A percentile compares a stretch with the other conserved stretches of the same genome.
Conservation (phyloP, 2,888 invertebrate species). For the Heliconius cydno region DNA sequence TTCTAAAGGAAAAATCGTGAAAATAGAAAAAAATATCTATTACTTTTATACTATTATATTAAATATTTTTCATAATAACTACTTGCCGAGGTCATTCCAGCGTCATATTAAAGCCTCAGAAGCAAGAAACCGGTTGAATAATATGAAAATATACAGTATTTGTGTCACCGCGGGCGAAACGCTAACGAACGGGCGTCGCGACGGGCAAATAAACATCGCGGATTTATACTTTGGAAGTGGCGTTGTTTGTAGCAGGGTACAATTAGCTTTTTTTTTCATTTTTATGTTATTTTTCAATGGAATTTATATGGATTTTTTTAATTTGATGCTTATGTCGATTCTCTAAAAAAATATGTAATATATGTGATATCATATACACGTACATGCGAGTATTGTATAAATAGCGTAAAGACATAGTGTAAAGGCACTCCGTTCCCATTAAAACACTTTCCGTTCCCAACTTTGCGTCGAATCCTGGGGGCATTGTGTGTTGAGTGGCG, state of each 20-base stretch:
- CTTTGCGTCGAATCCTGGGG: no score
- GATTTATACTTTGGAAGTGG: conserved; percentile 28
- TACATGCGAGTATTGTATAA: no score
- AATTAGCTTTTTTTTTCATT: conserved; percentile 23
- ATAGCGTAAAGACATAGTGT: no score
- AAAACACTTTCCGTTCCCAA: no score
- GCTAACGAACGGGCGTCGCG: conserved; percentile 36
- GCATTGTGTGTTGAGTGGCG: no score
- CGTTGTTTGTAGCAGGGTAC: conserved; percentile 15
- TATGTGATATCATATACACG: background rate
- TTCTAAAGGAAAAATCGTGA: no score
- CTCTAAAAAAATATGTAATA: background rate
- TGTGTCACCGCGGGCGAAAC: conserved; percentile 39
- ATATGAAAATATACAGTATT: conserved; percentile 36
- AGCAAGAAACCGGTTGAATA: conserved; percentile 11
- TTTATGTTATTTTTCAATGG: conserved; percentile 19
- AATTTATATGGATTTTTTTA: background rate
- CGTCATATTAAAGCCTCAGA: conserved; percentile 22
- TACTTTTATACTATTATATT: background rate
- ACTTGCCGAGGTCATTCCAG: conserved; percentile 11
- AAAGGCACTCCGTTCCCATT: no score
- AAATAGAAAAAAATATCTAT: background rate
- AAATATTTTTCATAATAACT: background rate
- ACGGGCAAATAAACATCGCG: conserved; percentile 36
- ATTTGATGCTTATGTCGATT: background rate